Evolutionary conservation across 2,797 vertebrate genomes (phyloP), one percentile per base, ranked within the genome.

Genomic region (Carduelis carduelis): DNA sequence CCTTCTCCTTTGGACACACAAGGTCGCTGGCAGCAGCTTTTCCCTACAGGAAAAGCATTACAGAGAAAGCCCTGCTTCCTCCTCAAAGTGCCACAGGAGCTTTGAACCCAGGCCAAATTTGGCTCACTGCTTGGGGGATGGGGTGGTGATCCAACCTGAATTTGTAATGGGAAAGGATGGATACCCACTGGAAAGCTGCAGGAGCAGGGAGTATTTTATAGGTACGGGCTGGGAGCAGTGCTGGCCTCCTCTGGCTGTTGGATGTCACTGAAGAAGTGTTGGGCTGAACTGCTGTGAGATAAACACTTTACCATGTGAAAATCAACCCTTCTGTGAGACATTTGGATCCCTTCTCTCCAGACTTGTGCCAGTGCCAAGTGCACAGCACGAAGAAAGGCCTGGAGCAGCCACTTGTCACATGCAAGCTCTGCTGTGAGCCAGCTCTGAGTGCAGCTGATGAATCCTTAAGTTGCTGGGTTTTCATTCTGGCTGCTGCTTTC

Each of bases 101-200:
- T 84, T 72, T 76, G 59, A 89, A 44, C 8, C 1, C 77, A 49
- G 34, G 57, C 65, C 77, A 93, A 13, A 59, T 56, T n/a, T 83
- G 89, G 59, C 61, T 91, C 9, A 1, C 35, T 46, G 57, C 46
- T 4, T 17, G 65, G 49, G 43, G 57, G 41, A 12, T 27, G 86
- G 56, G 23, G 23, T 81, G 52, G 60, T 28, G 68, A 89, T 35
- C 91, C 74, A 50, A 9, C 53, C 65, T 79, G 89, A 94, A 94
- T 93, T 37, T 79, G 32, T 94, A 88, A 86, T 69, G 76, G 81
- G 22, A 49, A 91, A 35, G 13, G 8, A 12, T 10, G 37, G 53
- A 24, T 27, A 24, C 7, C 2, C 0, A 6, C 4, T 11, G 24
- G 49, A 63, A 66, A 84, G 17, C 0, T 17, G 1, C 0, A 26